Evolutionary conservation across 2,797 vertebrate species (phyloP).

Genomic region (Poecilia picta): DNA sequence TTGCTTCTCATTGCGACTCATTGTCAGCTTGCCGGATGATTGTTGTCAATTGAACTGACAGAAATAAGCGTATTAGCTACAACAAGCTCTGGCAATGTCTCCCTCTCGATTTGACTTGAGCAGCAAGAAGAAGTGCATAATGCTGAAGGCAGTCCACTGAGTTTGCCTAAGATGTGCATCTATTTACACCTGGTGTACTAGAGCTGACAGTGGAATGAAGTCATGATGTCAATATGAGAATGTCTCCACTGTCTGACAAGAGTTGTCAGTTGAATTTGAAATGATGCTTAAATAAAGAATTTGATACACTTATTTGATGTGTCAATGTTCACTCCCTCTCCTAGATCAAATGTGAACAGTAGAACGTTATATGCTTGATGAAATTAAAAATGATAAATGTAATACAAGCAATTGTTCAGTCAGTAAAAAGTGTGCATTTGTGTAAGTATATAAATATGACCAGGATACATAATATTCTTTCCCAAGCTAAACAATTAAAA

Average conservation of each 20-base stretch:
- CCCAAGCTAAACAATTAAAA: background rate
- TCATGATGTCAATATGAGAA: conserved; percentile 51
- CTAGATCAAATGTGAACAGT: background rate
- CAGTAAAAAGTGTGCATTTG: background rate
- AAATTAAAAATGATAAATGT: background rate
- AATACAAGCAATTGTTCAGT: background rate
- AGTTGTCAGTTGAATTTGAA: conserved; percentile 14
- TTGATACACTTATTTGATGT: background rate
- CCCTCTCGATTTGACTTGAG: conserved; percentile 66
- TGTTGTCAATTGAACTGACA: conserved; percentile 75
- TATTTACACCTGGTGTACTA: conserved; percentile 58
- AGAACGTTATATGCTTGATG: background rate
- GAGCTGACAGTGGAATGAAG: conserved; percentile 55
- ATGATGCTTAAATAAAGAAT: conserved; percentile 1
- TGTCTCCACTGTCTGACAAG: conserved; percentile 27
- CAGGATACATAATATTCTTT: background rate
- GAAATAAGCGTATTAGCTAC: conserved; percentile 73
- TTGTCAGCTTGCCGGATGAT: conserved; percentile 69
- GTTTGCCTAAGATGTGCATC: conserved; percentile 44
- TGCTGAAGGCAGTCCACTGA: conserved; percentile 58
- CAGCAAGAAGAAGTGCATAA: conserved; percentile 46
- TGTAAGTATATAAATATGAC: background rate
- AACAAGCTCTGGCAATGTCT: conserved; percentile 74
- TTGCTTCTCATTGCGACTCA: conserved; percentile 70
- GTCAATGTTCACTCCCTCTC: background rate